Evolutionary conservation across 2,113 vertebrate genomes (phyloP).

Genomic region (Cyprinodon brontotheroides): DNA sequence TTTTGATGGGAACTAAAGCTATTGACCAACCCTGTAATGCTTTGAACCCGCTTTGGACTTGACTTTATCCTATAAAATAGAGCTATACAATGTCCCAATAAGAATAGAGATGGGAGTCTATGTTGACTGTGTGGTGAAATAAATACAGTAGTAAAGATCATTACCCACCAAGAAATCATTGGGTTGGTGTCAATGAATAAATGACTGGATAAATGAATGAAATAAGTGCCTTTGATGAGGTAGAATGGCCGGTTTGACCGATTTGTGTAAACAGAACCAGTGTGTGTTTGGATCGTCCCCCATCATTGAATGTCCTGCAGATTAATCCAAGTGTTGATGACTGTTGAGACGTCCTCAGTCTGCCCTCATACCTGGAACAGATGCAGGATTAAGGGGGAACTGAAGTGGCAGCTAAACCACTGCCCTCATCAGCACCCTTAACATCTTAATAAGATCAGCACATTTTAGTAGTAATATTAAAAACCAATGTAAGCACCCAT

Average conservation of each 20-base stretch:
- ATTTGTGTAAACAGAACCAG: too few relatives aligned
- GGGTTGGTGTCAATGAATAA: too few relatives aligned
- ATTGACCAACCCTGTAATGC: too few relatives aligned
- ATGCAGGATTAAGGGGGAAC: constrained; percentile 31
- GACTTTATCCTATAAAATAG: too few relatives aligned
- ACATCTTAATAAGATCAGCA: not conserved
- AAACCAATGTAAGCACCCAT: not conserved
- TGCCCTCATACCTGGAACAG: constrained; percentile 12
- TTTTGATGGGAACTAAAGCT: too few relatives aligned
- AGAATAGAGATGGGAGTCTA: not conserved
- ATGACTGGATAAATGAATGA: too few relatives aligned
- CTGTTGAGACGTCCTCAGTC: constrained; percentile 43
- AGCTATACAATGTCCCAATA: not conserved
- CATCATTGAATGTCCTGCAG: not conserved
- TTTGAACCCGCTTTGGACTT: too few relatives aligned
- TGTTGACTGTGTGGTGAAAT: too few relatives aligned
- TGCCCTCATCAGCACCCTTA: not conserved
- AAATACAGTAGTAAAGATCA: too few relatives aligned
- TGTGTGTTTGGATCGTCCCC: not conserved
- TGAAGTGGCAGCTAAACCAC: not conserved
- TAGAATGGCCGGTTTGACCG: too few relatives aligned
- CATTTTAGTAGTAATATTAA: not conserved
- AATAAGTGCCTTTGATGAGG: too few relatives aligned
- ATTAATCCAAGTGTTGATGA: constrained; percentile 32
- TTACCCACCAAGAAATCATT: too few relatives aligned